Evolutionary conservation across 2,797 vertebrate genomes (phyloP).

Genomic region (Coranthus polyacanthus): DNA sequence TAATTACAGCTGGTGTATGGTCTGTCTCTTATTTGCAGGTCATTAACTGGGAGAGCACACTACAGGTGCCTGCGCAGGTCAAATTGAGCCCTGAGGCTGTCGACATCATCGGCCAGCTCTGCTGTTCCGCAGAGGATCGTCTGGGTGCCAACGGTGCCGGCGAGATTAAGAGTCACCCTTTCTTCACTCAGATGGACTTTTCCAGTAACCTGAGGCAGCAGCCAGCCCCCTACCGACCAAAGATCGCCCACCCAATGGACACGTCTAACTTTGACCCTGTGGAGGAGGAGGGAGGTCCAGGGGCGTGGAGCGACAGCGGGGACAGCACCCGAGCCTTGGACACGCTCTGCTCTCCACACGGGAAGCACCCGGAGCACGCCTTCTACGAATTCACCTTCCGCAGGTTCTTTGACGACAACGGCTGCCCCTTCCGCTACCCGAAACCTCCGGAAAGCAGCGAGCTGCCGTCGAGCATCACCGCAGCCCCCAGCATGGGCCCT

Average conservation of each 20-base stretch:
- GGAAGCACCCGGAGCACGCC: conserved; percentile 96
- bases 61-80: conserved; percentile 96
- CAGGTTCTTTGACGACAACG: conserved; percentile 97
- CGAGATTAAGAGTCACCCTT: conserved; percentile 95
- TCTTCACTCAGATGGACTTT: conserved; percentile 93
- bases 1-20: not conserved
- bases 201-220: conserved; percentile 94
- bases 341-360: conserved; percentile 86
- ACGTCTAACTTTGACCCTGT: conserved; percentile 99
- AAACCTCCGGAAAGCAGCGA: conserved; percentile 88
- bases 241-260: conserved; percentile 98
- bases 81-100: conserved; percentile 93
- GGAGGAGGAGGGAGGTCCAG: conserved; percentile 90
- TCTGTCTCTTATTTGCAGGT: conserved; percentile 83
- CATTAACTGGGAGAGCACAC: conserved; percentile 97
- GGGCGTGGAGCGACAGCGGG: conserved; percentile 91
- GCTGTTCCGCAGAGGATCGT: conserved; percentile 93
- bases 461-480: conserved; percentile 34
- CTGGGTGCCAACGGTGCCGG: conserved; percentile 93
- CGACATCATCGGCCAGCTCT: conserved; percentile 95
- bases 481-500: conserved; percentile 70
- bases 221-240: conserved; percentile 95
- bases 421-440: conserved; percentile 96
- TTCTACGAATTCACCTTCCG: conserved; percentile 99
- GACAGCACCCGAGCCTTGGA: conserved; percentile 93